phyloP scores from a whole-genome alignment of 2,888 invertebrate genomes.

The Allacma fusca region DNA sequence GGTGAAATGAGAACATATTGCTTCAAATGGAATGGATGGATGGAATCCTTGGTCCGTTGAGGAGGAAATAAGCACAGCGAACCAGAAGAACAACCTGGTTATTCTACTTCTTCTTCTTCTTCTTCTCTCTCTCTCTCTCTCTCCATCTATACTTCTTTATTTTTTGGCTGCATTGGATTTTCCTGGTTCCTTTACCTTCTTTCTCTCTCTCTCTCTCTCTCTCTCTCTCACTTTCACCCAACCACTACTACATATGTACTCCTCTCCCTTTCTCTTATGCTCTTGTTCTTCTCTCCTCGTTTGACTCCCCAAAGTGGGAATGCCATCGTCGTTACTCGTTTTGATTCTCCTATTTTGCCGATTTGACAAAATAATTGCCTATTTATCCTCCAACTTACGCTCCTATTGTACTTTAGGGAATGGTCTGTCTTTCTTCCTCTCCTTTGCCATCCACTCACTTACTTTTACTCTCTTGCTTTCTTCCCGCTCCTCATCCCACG shows the following conservation, averaged over 20 bases:
- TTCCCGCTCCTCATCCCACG: constrained; percentile 3
- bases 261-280: constrained; percentile 28
- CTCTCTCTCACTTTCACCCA: constrained; percentile 33
- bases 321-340: constrained; percentile 51
- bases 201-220: constrained; percentile 23
- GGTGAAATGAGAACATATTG: constrained; percentile 62
- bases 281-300: background rate
- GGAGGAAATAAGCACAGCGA: constrained; percentile 17
- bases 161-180: background rate
- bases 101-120: constrained; percentile 42
- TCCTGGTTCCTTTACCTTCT: constrained; percentile 40
- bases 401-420: constrained; percentile 60
- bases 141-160: constrained; percentile 17
- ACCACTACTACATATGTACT: constrained; percentile 29
- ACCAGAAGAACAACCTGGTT: constrained; percentile 31
- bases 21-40: constrained; percentile 58
- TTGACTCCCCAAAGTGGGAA: constrained; percentile 44
- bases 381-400: constrained; percentile 61
- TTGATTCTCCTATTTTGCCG: constrained; percentile 59
- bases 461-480: constrained; percentile 25
- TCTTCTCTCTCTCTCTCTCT: constrained; percentile 35
- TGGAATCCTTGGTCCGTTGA: constrained; percentile 29
- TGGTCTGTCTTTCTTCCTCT: constrained; percentile 45
- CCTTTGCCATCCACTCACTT: constrained; percentile 10
- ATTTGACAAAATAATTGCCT: constrained; percentile 62